Percentiles rank a stretch among this genome's conserved stretches.
These are phyloP conservation scores for Enoplosus armatus DNA, from an alignment of 2,797 vertebrate genomes.

Conservation along the genomic window DNA sequence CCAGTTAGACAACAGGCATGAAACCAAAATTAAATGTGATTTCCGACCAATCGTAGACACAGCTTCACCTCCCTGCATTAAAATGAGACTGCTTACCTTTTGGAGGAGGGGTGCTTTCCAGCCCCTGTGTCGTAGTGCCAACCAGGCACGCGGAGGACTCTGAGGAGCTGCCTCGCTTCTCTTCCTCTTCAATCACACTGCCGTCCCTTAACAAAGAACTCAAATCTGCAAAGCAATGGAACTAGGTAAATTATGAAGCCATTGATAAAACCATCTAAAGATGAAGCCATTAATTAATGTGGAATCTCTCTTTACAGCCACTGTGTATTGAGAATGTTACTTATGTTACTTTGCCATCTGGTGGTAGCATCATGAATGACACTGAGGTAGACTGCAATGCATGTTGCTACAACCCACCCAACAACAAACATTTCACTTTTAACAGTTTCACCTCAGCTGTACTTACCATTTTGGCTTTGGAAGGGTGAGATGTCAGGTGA, in stretches of 20 bases:
- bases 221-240: slow-evolving; percentile 76
- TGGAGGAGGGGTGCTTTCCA: slow-evolving; percentile 76
- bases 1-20: not conserved
- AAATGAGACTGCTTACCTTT: slow-evolving; percentile 78
- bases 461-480: slow-evolving; percentile 77
- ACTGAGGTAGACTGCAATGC: not conserved
- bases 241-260: not conserved
- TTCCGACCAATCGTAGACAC: not conserved
- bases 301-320: not conserved
- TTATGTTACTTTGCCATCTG: slow-evolving; percentile 32
- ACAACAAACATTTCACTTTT: not conserved
- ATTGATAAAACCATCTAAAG: not conserved
- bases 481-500: slow-evolving; percentile 77
- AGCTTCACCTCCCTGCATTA: not conserved
- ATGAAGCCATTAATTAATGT: not conserved
- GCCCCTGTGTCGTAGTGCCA: slow-evolving; percentile 91
- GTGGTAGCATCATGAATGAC: slow-evolving; percentile 29
- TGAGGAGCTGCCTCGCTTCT: slow-evolving; percentile 87
- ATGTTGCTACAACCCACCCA: not conserved
- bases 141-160: slow-evolving; percentile 91
- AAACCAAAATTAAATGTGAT: not conserved
- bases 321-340: not conserved
- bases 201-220: slow-evolving; percentile 78
- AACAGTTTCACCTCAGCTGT: not conserved
- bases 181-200: slow-evolving; percentile 83